Evolutionary conservation across 2,797 vertebrate genomes (phyloP).

Genomic region (Coendou prehensilis): DNA sequence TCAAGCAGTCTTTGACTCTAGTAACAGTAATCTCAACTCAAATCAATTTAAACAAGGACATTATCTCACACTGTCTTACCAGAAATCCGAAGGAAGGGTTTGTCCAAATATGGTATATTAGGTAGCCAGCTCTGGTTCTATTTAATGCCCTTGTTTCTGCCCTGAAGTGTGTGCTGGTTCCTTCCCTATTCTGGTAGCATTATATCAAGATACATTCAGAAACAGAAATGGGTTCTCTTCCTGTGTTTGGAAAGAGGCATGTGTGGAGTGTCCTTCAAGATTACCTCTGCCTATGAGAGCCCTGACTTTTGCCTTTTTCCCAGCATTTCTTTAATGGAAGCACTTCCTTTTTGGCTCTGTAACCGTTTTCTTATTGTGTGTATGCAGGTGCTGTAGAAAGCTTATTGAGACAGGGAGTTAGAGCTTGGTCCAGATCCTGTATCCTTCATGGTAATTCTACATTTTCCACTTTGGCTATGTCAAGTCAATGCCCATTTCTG

Average conservation of each 20-base stretch:
- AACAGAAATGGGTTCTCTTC: neutral
- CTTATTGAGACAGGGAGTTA: neutral
- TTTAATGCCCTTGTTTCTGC: neutral
- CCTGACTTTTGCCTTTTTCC: neutral
- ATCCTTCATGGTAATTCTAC: neutral
- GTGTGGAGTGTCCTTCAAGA: neutral
- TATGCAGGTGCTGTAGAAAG: neutral
- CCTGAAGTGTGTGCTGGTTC: neutral
- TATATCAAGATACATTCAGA: neutral
- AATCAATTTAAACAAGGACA: neutral
- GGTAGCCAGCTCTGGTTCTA: neutral
- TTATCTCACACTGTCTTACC: neutral
- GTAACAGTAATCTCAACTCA: neutral
- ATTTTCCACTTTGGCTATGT: neutral
- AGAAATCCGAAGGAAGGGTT: neutral
- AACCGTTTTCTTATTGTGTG: neutral
- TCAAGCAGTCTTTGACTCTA: neutral
- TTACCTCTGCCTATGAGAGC: neutral
- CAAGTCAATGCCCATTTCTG: neutral
- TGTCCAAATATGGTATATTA: neutral
- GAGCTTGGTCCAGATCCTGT: neutral
- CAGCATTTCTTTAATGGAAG: neutral
- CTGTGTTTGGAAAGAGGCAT: neutral
- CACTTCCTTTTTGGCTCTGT: neutral
- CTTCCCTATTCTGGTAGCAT: neutral